Percentiles rank a stretch among this genome's conserved stretches.
Evolutionary conservation across 2,888 invertebrate genomes (phyloP).

Genomic region (Lycocerus yunnanus): DNA sequence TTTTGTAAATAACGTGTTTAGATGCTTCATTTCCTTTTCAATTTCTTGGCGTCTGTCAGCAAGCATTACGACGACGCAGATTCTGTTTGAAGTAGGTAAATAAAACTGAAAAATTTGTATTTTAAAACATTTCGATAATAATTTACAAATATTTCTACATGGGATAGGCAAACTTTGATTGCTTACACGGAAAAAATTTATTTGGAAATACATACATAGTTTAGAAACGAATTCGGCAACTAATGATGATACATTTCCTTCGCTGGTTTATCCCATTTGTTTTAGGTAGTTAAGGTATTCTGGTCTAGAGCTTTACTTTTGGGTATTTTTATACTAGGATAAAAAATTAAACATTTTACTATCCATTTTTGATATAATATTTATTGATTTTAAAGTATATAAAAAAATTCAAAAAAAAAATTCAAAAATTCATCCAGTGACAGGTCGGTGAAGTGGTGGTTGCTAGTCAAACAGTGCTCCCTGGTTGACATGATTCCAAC

Average conservation of each 20-base stretch:
- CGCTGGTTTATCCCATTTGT: constrained; percentile 6
- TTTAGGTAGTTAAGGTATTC: constrained; percentile 7
- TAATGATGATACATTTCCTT: background rate
- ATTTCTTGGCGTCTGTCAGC: constrained; percentile 3
- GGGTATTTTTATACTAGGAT: too few species aligned
- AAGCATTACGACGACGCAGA: background rate
- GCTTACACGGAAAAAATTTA: background rate
- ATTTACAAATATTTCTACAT: background rate
- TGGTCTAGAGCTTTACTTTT: too few species aligned
- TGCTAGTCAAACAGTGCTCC: too few species aligned
- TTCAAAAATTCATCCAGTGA: too few species aligned
- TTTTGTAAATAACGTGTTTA: constrained; percentile 1
- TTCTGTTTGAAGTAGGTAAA: background rate
- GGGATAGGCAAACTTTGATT: background rate
- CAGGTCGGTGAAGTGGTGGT: too few species aligned
- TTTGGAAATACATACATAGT: background rate
- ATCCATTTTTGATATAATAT: too few species aligned
- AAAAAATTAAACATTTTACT: too few species aligned
- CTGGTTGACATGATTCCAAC: too few species aligned
- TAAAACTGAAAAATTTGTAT: background rate
- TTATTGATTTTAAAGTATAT: too few species aligned
- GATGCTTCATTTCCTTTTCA: constrained; percentile 12
- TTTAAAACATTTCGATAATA: background rate
- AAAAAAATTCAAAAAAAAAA: too few species aligned
- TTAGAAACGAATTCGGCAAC: background rate